Evolutionary conservation across 2,888 invertebrate genomes (phyloP), one percentile per base, ranked within the genome.

Genomic region (Apodemia mormo): DNA sequence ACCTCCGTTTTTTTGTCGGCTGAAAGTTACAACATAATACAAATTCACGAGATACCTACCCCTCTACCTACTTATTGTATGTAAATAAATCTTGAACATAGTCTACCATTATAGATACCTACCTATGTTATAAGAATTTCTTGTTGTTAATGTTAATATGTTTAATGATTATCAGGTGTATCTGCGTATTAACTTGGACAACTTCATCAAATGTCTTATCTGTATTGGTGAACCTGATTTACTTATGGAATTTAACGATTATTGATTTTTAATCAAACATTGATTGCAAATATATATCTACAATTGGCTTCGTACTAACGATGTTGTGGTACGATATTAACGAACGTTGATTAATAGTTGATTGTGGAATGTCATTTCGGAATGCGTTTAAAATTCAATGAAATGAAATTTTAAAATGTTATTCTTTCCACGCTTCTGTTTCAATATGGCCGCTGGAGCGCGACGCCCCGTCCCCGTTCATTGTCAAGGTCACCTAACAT

Each of bases 401-500:
- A 64, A 33, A 86, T 84, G 86, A 81, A 87, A 86, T 89, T 90
- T 83, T 82, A 88, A 87, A 85, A 87, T 80, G 85, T 84, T 87
- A 82, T 82, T 81, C 83, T 82, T 83, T 86, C 80, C 78, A 65
- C 65, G 68, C 65, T 69, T 75, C 68, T 71, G 83, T 86, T 88
- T 83, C 86, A 87, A 85, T 85, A 87, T 89, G 89, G 89, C 85
- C 84, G 86, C 84, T 85, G 84, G 82, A 87, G 90, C 90, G 89
- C 84, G 87, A 85, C 90, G 87, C 86, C 86, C 86, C 87, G 74
- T 40, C 84, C 79, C 79, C 89, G 88, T 92, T 91, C 92, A 92
- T 84, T 90, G 92, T 83, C 92, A 93, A 92, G 92, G 92, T 91
- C 92, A 87, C 78, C 81, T 86, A 86, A 89, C 88, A 90, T 85